Evolutionary conservation across 2,797 vertebrate genomes (phyloP).

Genomic region (Toxotes lorentzi): DNA sequence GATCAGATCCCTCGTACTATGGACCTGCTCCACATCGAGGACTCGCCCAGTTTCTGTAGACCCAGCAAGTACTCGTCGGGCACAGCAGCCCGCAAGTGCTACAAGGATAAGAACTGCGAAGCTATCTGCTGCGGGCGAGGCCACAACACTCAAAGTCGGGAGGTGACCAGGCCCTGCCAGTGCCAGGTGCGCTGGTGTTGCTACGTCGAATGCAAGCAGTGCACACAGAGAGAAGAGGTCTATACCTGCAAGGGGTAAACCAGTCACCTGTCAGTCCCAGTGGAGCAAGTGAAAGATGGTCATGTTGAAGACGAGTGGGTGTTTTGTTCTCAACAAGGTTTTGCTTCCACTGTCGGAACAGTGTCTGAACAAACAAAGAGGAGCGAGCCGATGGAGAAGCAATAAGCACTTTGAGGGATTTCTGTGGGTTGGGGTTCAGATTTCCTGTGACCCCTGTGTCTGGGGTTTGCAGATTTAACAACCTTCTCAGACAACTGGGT

Average conservation of each 20-base stretch:
- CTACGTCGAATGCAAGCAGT: constrained; percentile 98
- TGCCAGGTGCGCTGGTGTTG: constrained; percentile 99
- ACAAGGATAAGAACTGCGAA: constrained; percentile 99
- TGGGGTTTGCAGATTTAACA: constrained; percentile 56
- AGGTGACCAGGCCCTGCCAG: constrained; percentile 96
- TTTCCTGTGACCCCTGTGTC: constrained; percentile 44
- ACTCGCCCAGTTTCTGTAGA: constrained; percentile 97
- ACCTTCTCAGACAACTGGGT: constrained; percentile 76
- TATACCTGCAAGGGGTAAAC: constrained; percentile 95
- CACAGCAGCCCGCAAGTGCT: constrained; percentile 94
- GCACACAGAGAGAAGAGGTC: constrained; percentile 97
- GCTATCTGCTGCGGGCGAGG: constrained; percentile 98
- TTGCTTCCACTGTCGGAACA: constrained; percentile 59
- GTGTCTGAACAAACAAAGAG: constrained; percentile 57
- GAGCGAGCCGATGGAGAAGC: constrained; percentile 69
- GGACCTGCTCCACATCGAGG: constrained; percentile 97
- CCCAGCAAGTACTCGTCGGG: constrained; percentile 94
- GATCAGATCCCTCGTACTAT: constrained; percentile 96
- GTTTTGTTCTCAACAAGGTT: constrained; percentile 61
- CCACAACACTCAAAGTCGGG: constrained; percentile 97
- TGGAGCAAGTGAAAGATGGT: constrained; percentile 50
- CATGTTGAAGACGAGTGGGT: constrained; percentile 41
- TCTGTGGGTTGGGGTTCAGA: constrained; percentile 68
- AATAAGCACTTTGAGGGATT: constrained; percentile 85
- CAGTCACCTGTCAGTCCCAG: constrained; percentile 22